A percentile compares a stretch with the other conserved stretches of the same genome.
phyloP scores from a whole-genome alignment of 2,888 invertebrate genomes.

The Acanthosoma haemorrhoidale region DNA sequence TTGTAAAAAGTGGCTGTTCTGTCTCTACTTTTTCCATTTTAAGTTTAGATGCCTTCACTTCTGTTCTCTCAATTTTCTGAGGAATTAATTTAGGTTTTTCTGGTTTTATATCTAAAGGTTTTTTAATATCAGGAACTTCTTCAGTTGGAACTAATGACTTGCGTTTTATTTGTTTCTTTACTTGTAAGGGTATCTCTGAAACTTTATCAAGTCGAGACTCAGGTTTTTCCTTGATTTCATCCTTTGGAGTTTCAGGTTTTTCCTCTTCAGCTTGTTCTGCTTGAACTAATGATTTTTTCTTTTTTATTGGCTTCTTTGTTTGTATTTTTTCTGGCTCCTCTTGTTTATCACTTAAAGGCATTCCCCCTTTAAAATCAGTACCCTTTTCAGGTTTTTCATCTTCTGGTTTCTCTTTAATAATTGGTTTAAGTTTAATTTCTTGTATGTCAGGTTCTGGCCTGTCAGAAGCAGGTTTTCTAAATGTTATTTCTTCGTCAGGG shows the following conservation, averaged over 20 bases:
- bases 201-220: conserved; percentile 26
- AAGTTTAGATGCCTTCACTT: conserved; percentile 40
- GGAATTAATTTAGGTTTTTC: conserved; percentile 41
- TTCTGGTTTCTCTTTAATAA: conserved; percentile 44
- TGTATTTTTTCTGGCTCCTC: conserved; percentile 41
- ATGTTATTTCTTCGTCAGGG: conserved; percentile 24
- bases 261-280: conserved; percentile 42
- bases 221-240: conserved; percentile 42
- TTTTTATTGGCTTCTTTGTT: conserved; percentile 37
- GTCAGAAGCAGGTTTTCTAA: neutral
- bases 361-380: conserved; percentile 33
- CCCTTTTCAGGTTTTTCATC: conserved; percentile 43
- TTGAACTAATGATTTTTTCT: conserved; percentile 42
- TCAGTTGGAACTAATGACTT: neutral
- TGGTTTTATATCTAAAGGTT: conserved; percentile 16
- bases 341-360: conserved; percentile 40
- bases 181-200: neutral
- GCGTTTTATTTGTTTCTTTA: conserved; percentile 17
- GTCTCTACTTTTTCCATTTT: conserved; percentile 34
- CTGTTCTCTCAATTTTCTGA: conserved; percentile 40
- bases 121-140: conserved; percentile 39
- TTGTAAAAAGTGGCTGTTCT: conserved; percentile 37
- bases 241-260: conserved; percentile 40
- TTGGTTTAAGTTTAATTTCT: conserved; percentile 45
- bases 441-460: conserved; percentile 43